Base-by-base conservation (phyloP, 2,888 invertebrate genomes). In the Carcina quercana region DNA sequence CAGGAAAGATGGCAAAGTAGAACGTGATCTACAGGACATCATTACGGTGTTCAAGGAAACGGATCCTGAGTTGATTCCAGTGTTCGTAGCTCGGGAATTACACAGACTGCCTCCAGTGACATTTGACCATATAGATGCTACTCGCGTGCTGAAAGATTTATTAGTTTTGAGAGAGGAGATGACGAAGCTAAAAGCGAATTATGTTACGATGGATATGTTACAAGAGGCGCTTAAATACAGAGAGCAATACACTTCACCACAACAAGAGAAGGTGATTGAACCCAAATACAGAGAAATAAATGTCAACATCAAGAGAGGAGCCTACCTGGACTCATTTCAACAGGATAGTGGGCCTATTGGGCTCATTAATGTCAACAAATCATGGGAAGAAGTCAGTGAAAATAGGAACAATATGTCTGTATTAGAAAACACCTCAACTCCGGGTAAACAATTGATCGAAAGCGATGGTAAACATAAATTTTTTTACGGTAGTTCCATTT, bases 91-190 rank as follows among this genome's bases (percentile, higher is more conserved):
- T 2, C 28, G 33, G 7, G 17, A 36, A 8, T 19, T 42, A 3
- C 29, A 40, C 2, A 38, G 32, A 25, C 21, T 42, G 7, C 38
- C 38, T 2, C 38, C 35, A 4, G 13, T 38, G 1, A 26, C 30
- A 3, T 40, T 37, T 19, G 34, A 39, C 10, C 37, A 39, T 11
- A 15, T 43, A 1, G 42, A 43, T 28, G 31, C 29, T 4, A 28
- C 43, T 2, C 34, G 35, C 21, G 21, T 43, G 0, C 21, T 43
- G 1, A 42, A 42, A 5, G 42, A 44, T 17, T 1, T 42, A 21
- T 7, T n/a, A 3, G 8, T 5, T 21, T 4, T 21, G 10, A 7
- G 10, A 10, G 10, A 21, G 8, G 21, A 21, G n/a, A 21, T 21
- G 3, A 21, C 6, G 21, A n/a, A 6, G 8, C 6, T 21, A 3